phyloP scores from a whole-genome alignment of 2,888 invertebrate species.

The Celastrina argiolus region DNA sequence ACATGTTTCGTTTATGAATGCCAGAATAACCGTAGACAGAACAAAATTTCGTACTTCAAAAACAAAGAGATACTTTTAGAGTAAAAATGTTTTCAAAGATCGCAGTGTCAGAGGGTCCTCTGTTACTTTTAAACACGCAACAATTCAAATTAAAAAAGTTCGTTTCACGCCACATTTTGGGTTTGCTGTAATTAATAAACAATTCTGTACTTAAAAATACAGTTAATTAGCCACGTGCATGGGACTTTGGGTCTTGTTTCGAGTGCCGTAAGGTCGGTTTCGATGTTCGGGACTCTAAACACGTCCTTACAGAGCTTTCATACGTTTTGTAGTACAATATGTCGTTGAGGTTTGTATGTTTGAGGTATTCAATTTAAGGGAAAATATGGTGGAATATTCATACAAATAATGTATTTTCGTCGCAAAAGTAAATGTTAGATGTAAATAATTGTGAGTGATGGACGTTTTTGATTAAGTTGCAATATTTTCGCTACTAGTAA shows the following conservation, averaged over 20 bases:
- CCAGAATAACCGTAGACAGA: background rate
- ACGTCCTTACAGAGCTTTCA: background rate
- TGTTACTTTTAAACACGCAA: conserved; percentile 4
- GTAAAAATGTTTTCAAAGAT: background rate
- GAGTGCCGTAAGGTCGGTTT: background rate
- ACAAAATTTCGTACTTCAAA: background rate
- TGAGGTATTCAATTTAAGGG: conserved; percentile 12
- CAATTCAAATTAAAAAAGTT: conserved; percentile 20
- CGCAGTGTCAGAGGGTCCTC: background rate
- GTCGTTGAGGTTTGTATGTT: conserved; percentile 10
- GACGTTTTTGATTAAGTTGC: no score
- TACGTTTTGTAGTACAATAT: conserved; percentile 7
- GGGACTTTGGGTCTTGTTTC: background rate
- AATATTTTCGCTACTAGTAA: no score
- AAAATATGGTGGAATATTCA: conserved; percentile 5
- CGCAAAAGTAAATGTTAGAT: background rate
- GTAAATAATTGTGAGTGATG: no score
- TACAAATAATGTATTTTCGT: background rate
- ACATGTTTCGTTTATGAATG: no score
- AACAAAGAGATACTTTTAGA: background rate
- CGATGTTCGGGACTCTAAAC: background rate
- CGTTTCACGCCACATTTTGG: conserved; percentile 25
- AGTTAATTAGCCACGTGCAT: background rate
- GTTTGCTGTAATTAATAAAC: conserved; percentile 26
- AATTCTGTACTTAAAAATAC: conserved; percentile 19